Evolutionary conservation across 2,888 invertebrate genomes (phyloP).

Genomic region (Melikaiella ostensackeni): DNA sequence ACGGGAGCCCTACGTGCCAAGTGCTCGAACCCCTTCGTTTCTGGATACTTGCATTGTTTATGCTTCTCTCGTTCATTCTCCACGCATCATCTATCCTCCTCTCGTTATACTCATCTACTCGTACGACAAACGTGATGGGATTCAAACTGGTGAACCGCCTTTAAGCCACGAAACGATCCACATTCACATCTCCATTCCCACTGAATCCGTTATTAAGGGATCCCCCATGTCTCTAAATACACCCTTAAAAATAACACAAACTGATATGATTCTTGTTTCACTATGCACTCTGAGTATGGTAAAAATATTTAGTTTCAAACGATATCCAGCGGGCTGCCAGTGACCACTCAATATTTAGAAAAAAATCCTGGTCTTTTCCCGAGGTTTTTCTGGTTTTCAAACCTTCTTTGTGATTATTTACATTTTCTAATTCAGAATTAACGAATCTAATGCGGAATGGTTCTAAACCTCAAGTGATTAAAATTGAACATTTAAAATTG

Average conservation of each 20-base stretch:
- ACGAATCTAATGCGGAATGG: too few species aligned
- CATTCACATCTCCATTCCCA: conserved; percentile 18
- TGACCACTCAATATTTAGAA: too few species aligned
- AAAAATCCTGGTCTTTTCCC: too few species aligned
- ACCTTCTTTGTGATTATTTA: too few species aligned
- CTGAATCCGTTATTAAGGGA: conserved; percentile 28
- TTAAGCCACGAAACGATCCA: conserved; percentile 35
- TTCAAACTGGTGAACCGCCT: conserved; percentile 35
- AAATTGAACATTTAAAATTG: too few species aligned
- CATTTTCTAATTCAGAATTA: too few species aligned
- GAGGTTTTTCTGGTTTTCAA: too few species aligned
- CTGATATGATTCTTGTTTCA: background rate
- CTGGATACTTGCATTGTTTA: conserved; percentile 73
- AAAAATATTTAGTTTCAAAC: too few species aligned
- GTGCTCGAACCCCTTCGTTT: conserved; percentile 71
- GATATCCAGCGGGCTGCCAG: too few species aligned
- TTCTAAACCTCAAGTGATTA: too few species aligned
- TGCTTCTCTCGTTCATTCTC: conserved; percentile 50
- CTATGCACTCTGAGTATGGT: background rate
- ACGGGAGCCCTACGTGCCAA: conserved; percentile 74
- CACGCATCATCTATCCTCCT: conserved; percentile 54
- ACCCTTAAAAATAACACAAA: conserved; percentile 23
- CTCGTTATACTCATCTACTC: conserved; percentile 42
- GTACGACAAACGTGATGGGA: conserved; percentile 37
- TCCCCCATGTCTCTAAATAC: conserved; percentile 21